Evolutionary conservation across 2,888 invertebrate genomes (phyloP), one percentile per base, ranked within the genome.

Genomic region (Didymodactylos carnosus): DNA sequence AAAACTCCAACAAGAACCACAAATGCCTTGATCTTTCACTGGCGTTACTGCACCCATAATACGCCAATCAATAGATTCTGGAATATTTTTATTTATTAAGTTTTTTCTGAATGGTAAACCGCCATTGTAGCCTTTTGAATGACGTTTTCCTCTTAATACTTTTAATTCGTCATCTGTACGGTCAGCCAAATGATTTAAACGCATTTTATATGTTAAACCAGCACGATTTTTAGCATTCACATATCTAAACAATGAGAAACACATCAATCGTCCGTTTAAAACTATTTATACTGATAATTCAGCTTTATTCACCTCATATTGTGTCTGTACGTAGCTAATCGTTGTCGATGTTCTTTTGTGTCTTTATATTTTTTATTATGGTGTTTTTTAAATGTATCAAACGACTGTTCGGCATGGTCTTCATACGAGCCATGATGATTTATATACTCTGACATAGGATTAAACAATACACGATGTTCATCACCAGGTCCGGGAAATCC

Each of bases 1-100:
- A 85, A 94, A 95, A 76, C 91, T 91, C 94, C 94, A 94, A 79
- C 94, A 95, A 0, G 93, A 94, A 0, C 95, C 95, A 83, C 95
- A 95, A 14, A 94, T 91, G 0, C 92, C 93, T 85, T 95, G 95
- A 86, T 95, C 94, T 90, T 83, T 89, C 89, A 94, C 94, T 0
- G 92, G 93, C 0, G 92, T 92, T 1, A 94, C 93, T 73, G 94
- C 94, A 14, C 94, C 94, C 79, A 86, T 88, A 2, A 94, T 83
- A 78, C 94, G 88, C 94, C 94, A 95, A 83, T 95, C 94, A 79
- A 89, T 87, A 78, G 87, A 88, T 0, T 88, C 87, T 0, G 94
- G 94, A 46, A 92, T 78, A 72, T 86, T 85, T 3, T 78, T 77
- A 1, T 77, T 77, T 4, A 62, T 35, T 1, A 86, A 80, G 16